Conservation (phyloP, 2,113 vertebrate species). For the Craseonycteris thonglongyai region DNA sequence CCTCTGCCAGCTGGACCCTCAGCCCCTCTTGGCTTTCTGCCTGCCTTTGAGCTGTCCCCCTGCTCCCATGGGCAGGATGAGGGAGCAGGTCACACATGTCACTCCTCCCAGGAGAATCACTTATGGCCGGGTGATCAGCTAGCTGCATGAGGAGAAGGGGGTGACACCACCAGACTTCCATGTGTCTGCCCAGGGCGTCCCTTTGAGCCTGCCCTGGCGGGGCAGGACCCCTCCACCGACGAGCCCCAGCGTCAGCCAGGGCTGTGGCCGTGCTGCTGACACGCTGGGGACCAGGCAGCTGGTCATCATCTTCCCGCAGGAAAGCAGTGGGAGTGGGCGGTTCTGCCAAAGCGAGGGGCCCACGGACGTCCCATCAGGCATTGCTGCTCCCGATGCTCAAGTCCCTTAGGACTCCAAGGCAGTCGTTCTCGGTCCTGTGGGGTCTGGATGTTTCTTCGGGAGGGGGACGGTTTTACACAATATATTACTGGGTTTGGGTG, state of each 20-base stretch:
- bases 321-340: background rate
- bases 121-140: background rate
- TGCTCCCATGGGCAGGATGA: background rate
- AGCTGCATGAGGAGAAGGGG: background rate
- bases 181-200: background rate
- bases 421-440: background rate
- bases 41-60: background rate
- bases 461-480: rapidly evolving
- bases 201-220: background rate
- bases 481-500: no score
- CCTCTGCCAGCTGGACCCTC: background rate
- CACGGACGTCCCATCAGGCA: background rate
- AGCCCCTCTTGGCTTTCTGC: background rate
- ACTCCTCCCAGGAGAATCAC: no score
- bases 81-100: background rate
- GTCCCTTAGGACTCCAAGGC: background rate
- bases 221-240: rapidly evolving
- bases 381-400: background rate
- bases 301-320: background rate
- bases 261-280: rapidly evolving
- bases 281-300: background rate
- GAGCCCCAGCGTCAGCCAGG: rapidly evolving
- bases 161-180: background rate
- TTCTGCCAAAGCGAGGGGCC: no score
- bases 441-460: background rate